Conservation (phyloP, 2,797 vertebrate species). For the Avahi laniger region DNA sequence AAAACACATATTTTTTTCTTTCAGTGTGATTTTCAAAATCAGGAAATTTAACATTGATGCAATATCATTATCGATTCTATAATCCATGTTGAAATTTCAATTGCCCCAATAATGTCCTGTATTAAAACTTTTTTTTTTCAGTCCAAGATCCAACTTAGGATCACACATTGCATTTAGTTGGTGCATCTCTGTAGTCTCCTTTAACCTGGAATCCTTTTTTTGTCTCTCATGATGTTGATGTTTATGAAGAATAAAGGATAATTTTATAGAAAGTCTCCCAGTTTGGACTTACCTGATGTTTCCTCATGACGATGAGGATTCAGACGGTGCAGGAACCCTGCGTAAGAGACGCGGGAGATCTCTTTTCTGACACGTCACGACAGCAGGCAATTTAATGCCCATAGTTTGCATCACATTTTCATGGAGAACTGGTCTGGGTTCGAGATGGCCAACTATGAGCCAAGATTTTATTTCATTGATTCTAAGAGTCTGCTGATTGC, state of each 20-base stretch:
- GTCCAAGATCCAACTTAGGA: not conserved
- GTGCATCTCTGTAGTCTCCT: not conserved
- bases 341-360: fast-evolving
- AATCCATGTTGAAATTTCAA: not conserved
- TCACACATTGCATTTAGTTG: not conserved
- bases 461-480: not conserved
- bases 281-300: not conserved
- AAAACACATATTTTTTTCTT: not conserved
- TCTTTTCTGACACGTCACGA: not conserved
- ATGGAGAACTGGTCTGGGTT: not conserved
- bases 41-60: not conserved
- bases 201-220: not conserved
- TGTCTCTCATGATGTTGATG: not conserved
- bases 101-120: not conserved
- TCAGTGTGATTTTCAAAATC: not conserved
- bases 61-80: not conserved
- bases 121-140: not conserved
- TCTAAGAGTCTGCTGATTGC: not conserved
- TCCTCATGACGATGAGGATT: not conserved
- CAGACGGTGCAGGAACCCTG: not conserved
- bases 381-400: not conserved
- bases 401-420: not conserved
- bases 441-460: not conserved
- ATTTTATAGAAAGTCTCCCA: not conserved
- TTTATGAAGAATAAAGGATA: not conserved